Conservation (phyloP, 2,888 invertebrate genomes). For the Idaea aversata region DNA sequence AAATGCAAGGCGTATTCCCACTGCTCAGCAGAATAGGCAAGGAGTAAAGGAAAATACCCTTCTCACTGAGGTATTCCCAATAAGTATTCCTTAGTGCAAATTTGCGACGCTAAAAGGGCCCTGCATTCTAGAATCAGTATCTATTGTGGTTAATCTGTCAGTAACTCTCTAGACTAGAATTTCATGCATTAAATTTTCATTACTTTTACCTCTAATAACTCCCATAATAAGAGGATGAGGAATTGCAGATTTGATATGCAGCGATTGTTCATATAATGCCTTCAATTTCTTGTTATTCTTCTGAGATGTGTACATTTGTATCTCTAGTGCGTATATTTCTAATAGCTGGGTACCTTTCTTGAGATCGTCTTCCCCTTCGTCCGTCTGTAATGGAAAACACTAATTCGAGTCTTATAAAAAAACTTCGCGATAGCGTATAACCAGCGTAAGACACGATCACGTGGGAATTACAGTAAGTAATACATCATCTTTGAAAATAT, state of each 20-base stretch:
- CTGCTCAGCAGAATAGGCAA: too few relatives aligned
- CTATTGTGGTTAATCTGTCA: too few relatives aligned
- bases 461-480: neutral
- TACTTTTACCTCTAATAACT: slow-evolving; percentile 91
- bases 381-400: slow-evolving; percentile 82
- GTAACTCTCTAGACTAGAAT: neutral
- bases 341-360: slow-evolving; percentile 98
- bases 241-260: slow-evolving; percentile 99
- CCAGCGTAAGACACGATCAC: neutral
- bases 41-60: too few relatives aligned
- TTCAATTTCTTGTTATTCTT: slow-evolving; percentile 99
- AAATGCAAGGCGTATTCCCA: too few relatives aligned
- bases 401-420: neutral
- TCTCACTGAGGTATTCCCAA: too few relatives aligned
- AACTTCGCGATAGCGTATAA: neutral
- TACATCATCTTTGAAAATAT: too few relatives aligned
- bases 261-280: slow-evolving; percentile 97
- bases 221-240: slow-evolving; percentile 99
- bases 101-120: too few relatives aligned
- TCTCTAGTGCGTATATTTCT: slow-evolving; percentile 99
- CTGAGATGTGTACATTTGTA: slow-evolving; percentile 99
- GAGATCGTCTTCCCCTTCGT: slow-evolving; percentile 98
- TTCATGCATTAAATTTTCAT: neutral
- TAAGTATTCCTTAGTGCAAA: neutral
- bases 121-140: too few relatives aligned